Evolutionary conservation across 2,113 vertebrate species (phyloP).

Genomic region (Phyllopteryx taeniolatus): DNA sequence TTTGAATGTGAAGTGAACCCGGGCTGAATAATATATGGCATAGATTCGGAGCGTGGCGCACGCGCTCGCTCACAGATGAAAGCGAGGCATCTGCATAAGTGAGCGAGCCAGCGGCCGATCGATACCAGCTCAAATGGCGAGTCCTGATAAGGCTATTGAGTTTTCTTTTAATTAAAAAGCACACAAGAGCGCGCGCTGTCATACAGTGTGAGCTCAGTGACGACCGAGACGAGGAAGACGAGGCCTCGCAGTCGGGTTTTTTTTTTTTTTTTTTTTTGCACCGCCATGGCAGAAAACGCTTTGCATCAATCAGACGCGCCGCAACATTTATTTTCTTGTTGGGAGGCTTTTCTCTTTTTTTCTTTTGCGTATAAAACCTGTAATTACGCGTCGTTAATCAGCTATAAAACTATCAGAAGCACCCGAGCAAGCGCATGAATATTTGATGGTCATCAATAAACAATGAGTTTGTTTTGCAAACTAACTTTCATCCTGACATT

Average conservation of each 20-base stretch:
- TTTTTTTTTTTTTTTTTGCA: slow-evolving; percentile 24
- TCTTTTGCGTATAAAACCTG: slow-evolving; percentile 11
- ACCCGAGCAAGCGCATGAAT: slow-evolving; percentile 8
- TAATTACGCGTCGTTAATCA: slow-evolving; percentile 43
- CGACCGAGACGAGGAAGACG: slow-evolving; percentile 26
- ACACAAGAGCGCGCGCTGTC: slow-evolving; percentile 46
- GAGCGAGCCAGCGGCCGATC: slow-evolving; percentile 51
- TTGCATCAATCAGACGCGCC: slow-evolving; percentile 53
- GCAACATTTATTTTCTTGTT: slow-evolving; percentile 43
- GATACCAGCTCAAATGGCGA: slow-evolving; percentile 69
- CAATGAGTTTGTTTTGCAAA: slow-evolving; percentile 16
- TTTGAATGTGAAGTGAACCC: slow-evolving; percentile 5
- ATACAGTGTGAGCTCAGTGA: slow-evolving; percentile 25
- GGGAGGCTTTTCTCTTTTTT: slow-evolving; percentile 7
- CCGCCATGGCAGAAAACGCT: slow-evolving; percentile 37
- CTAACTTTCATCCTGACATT: slow-evolving; percentile 4
- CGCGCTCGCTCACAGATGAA: slow-evolving; percentile 54
- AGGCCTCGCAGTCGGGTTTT: not conserved
- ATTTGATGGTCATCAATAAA: slow-evolving; percentile 12
- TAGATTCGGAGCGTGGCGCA: slow-evolving; percentile 35
- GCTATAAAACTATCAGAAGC: slow-evolving; percentile 29
- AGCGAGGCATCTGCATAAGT: slow-evolving; percentile 67
- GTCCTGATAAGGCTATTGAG: slow-evolving; percentile 72
- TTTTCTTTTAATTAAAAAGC: slow-evolving; percentile 76
- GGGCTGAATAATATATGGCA: slow-evolving; percentile 57